Evolutionary conservation across 2,797 vertebrate genomes (phyloP).

Genomic region (Streptopelia turtur): DNA sequence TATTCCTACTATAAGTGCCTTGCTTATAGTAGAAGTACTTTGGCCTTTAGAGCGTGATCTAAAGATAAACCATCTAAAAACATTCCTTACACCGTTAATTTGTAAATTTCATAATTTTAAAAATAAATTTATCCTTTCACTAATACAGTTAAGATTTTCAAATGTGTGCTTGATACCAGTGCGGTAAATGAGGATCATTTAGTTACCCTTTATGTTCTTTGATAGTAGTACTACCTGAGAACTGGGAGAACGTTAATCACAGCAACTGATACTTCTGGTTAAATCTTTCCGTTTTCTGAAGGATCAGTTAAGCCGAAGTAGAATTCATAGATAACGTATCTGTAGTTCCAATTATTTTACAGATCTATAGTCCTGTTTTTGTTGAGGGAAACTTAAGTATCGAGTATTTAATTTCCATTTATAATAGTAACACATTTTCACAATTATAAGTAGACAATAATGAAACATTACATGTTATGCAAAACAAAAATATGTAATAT

Average conservation of each 20-base stretch:
- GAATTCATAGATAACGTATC: not conserved
- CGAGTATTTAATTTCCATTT: not conserved
- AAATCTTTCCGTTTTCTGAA: not conserved
- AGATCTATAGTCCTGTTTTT: not conserved
- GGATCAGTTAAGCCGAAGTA: not conserved
- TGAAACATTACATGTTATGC: not conserved
- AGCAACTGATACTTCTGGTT: not conserved
- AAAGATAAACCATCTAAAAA: not conserved
- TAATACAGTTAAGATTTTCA: not conserved
- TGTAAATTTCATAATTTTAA: not conserved
- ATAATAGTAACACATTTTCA: not conserved
- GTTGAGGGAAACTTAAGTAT: not conserved
- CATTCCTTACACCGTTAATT: not conserved
- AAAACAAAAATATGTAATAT: slow-evolving; percentile 2
- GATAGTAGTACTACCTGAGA: not conserved
- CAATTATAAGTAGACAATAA: not conserved
- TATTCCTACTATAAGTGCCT: too few relatives aligned
- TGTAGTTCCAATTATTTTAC: slow-evolving; percentile 18
- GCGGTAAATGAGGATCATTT: slow-evolving; percentile 1
- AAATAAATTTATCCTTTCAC: slow-evolving; percentile 21
- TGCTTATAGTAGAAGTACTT: not conserved
- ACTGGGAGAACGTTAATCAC: slow-evolving; percentile 13
- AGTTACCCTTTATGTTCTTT: slow-evolving; percentile 1
- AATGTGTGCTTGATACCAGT: not conserved
- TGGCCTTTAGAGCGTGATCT: not conserved